Conservation (phyloP, 2,113 vertebrate genomes). For the Raja brachyura region DNA sequence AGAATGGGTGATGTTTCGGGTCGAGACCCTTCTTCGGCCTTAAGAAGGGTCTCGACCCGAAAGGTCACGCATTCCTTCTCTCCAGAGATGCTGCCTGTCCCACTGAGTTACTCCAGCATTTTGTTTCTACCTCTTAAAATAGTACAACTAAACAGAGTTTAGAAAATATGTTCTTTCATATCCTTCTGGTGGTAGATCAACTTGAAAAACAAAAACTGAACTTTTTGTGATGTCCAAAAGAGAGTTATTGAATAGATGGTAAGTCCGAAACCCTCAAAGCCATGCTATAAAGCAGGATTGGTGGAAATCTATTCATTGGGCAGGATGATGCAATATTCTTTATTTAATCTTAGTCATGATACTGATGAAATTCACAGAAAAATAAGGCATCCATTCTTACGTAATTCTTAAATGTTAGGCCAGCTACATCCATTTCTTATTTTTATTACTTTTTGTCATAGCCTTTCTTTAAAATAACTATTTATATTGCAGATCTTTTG, state of each 20-base stretch:
- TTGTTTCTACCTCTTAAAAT: not conserved
- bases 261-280: not conserved
- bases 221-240: not conserved
- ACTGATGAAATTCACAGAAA: not conserved
- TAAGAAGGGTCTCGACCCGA: no score
- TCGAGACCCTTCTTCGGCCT: no score
- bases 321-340: not conserved
- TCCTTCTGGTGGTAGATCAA: not conserved
- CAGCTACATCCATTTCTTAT: not conserved
- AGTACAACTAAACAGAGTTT: not conserved
- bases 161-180: not conserved
- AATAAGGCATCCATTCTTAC: not conserved
- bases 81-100: no score
- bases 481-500: not conserved
- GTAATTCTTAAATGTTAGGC: not conserved
- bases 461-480: not conserved
- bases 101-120: no score
- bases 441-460: not conserved
- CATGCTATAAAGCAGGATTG: not conserved
- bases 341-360: not conserved
- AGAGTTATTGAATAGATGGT: not conserved
- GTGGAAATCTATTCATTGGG: not conserved
- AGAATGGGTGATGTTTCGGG: no score
- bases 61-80: no score
- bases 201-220: not conserved